A percentile compares a stretch with the other conserved stretches of the same genome.
Evolutionary conservation across 2,797 vertebrate species (phyloP).

Genomic region (Poeciliopsis gracilis): DNA sequence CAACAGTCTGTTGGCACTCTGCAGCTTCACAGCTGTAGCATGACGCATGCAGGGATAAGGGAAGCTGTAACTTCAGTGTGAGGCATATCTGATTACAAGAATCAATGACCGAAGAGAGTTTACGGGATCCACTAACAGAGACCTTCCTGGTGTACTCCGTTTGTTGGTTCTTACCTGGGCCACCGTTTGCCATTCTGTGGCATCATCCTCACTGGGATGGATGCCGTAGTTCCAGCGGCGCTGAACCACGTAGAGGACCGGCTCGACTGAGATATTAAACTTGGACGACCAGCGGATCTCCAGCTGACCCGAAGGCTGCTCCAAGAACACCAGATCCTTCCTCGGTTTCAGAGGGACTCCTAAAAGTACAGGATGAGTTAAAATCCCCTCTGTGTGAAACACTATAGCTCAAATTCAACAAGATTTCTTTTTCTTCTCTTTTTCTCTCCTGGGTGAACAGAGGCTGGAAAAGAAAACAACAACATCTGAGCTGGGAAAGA

Average conservation of each 20-base stretch:
- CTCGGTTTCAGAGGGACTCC: slow-evolving; percentile 96
- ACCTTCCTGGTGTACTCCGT: background rate
- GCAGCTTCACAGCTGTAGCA: slow-evolving; percentile 64
- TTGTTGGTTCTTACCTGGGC: slow-evolving; percentile 83
- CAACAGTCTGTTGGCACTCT: slow-evolving; percentile 43
- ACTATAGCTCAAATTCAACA: slow-evolving; percentile 36
- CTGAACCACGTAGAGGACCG: slow-evolving; percentile 93
- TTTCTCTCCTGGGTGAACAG: slow-evolving; percentile 32
- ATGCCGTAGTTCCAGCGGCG: slow-evolving; percentile 95
- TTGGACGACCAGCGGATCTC: slow-evolving; percentile 96
- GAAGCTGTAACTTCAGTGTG: slow-evolving; percentile 28
- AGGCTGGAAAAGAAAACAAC: slow-evolving; percentile 56
- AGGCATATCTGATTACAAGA: slow-evolving; percentile 40
- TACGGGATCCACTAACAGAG: background rate
- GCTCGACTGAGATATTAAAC: slow-evolving; percentile 95
- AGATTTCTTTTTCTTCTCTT: slow-evolving; percentile 32
- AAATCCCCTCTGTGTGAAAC: slow-evolving; percentile 38
- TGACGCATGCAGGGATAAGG: slow-evolving; percentile 43
- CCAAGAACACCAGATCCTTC: slow-evolving; percentile 90
- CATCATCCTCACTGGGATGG: slow-evolving; percentile 94
- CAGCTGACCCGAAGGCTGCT: slow-evolving; percentile 87
- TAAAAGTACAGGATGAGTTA: slow-evolving; percentile 58
- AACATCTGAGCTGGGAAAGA: slow-evolving; percentile 47
- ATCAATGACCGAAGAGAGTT: background rate
- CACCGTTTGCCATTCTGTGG: slow-evolving; percentile 89